Evolutionary conservation across 2,888 invertebrate species (phyloP).

Genomic region (Sphecodes monilicornis): DNA sequence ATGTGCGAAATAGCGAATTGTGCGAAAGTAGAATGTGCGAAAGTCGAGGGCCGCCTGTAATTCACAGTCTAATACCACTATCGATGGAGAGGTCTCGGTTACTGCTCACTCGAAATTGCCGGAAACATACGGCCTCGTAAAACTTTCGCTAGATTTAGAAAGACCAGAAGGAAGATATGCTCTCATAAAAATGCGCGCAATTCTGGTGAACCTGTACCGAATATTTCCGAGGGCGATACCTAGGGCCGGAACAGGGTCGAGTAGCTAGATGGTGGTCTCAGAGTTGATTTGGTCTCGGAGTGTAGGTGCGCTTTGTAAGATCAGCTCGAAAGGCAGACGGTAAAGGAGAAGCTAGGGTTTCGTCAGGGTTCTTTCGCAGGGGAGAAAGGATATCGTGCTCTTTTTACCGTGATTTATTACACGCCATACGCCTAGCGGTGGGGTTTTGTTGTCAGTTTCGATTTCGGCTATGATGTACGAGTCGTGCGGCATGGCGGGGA

Average conservation of each 20-base stretch:
- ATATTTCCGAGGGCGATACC: conserved; percentile 22
- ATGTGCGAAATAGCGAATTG: too few species aligned
- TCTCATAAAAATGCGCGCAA: background rate
- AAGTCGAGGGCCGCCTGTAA: too few species aligned
- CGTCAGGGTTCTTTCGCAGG: conserved; percentile 47
- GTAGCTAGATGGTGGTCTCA: background rate
- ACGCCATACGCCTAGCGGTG: conserved; percentile 58
- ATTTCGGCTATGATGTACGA: conserved; percentile 70
- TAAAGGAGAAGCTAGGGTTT: conserved; percentile 61
- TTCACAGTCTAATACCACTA: too few species aligned
- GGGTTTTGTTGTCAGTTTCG: conserved; percentile 70
- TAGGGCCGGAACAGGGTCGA: background rate
- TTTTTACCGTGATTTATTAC: conserved; percentile 68
- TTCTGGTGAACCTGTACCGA: background rate
- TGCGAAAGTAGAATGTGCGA: too few species aligned
- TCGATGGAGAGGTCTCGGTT: background rate
- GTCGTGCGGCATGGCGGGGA: conserved; percentile 29
- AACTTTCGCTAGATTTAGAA: background rate
- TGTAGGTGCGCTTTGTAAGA: conserved; percentile 34
- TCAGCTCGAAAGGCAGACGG: conserved; percentile 41
- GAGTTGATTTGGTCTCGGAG: conserved; percentile 18
- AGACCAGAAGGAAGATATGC: background rate
- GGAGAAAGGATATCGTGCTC: conserved; percentile 48
- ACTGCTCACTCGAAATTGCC: background rate
- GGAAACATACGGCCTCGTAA: background rate